These are phyloP conservation scores for Tadarida brasiliensis DNA, from an alignment of 2,797 vertebrate species.

Conservation along the genomic window DNA sequence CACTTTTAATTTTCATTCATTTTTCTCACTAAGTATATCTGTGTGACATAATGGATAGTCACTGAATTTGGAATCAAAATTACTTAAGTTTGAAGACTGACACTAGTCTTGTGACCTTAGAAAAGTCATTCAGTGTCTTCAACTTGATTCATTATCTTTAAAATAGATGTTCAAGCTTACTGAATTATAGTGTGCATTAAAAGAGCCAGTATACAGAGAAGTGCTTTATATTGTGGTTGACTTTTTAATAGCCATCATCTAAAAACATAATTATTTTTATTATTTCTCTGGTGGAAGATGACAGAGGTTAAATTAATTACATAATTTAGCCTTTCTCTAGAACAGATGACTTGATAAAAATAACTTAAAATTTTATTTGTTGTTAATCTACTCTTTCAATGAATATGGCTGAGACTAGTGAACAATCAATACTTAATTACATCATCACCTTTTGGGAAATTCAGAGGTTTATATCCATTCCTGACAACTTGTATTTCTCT, in stretches of 20 bases:
- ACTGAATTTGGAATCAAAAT: constrained; percentile 53
- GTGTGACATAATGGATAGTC: constrained; percentile 55
- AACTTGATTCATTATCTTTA: constrained; percentile 47
- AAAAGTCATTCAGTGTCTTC: constrained; percentile 60
- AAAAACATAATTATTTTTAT: constrained; percentile 45
- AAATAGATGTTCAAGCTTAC: not conserved
- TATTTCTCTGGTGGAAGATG: constrained; percentile 33
- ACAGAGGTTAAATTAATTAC: constrained; percentile 58
- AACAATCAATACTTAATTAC: constrained; percentile 46
- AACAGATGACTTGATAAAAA: constrained; percentile 54
- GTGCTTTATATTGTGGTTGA: constrained; percentile 18
- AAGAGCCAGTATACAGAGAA: not conserved
- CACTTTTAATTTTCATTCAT: constrained; percentile 34
- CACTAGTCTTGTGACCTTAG: not conserved
- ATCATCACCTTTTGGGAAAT: constrained; percentile 46
- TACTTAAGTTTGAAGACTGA: constrained; percentile 49
- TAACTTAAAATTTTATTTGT: constrained; percentile 29
- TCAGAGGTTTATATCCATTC: constrained; percentile 48
- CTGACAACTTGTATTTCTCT: constrained; percentile 57
- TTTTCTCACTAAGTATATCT: constrained; percentile 62
- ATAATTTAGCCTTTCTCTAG: constrained; percentile 43
- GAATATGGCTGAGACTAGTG: constrained; percentile 25
- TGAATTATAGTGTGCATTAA: constrained; percentile 26
- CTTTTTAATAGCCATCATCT: constrained; percentile 43
- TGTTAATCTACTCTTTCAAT: constrained; percentile 58